Conservation (phyloP, 2,888 invertebrate genomes). For the Chloroclystis v-ata region DNA sequence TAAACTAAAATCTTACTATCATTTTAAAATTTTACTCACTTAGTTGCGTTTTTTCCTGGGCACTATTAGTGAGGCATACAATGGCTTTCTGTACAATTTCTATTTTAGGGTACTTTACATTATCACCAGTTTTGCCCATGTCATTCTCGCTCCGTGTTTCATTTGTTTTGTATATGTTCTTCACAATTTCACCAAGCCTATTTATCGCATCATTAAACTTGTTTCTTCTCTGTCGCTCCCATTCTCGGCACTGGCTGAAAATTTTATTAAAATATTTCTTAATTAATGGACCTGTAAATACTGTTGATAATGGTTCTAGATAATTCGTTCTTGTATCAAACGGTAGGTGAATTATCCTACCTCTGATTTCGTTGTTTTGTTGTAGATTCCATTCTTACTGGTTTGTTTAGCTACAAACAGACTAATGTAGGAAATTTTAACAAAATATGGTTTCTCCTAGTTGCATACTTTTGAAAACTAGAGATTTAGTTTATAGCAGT, state of each 20-base stretch:
- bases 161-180: constrained; percentile 47
- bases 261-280: constrained; percentile 18
- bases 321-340: too few relatives aligned
- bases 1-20: too few relatives aligned
- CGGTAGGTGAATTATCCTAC: too few relatives aligned
- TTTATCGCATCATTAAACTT: constrained; percentile 78
- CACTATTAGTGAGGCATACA: constrained; percentile 51
- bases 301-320: too few relatives aligned
- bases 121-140: constrained; percentile 44
- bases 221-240: constrained; percentile 83
- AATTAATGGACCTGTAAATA: too few relatives aligned
- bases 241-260: constrained; percentile 80
- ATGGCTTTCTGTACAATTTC: constrained; percentile 69
- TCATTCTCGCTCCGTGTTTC: constrained; percentile 23
- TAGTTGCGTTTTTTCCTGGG: constrained; percentile 58
- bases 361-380: constrained; percentile 48
- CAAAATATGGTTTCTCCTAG: too few relatives aligned
- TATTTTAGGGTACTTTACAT: constrained; percentile 63
- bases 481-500: too few relatives aligned
- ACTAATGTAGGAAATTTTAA: too few relatives aligned
- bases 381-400: constrained; percentile 39
- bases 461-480: too few relatives aligned
- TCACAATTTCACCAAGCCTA: constrained; percentile 61
- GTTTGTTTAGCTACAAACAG: too few relatives aligned
- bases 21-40: too few relatives aligned